phyloP scores from a whole-genome alignment of 92 coral and sea anemone species.

The Epizoanthus scotinus region DNA sequence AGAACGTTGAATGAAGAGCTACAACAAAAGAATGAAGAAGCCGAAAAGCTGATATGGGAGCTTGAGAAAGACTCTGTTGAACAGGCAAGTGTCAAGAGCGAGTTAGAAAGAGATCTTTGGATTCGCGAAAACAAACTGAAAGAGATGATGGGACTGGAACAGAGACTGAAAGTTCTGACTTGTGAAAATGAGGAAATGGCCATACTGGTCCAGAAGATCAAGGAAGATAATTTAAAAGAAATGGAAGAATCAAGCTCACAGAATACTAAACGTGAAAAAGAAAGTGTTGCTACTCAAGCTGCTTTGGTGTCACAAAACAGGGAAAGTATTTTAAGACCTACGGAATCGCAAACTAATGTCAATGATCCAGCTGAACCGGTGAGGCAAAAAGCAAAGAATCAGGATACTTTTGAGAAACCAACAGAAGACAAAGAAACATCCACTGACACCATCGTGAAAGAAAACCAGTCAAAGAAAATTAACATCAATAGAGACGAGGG shows the following conservation, averaged over 20 bases:
- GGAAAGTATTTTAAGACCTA: background rate
- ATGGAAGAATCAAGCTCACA: background rate
- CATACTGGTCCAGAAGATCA: slow-evolving; percentile 29
- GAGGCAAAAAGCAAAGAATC: background rate
- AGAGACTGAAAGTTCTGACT: slow-evolving; percentile 49
- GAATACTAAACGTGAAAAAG: background rate
- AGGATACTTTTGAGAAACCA: background rate
- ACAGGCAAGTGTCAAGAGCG: slow-evolving; percentile 68
- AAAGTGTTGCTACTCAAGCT: slow-evolving; percentile 7
- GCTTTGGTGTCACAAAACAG: no score
- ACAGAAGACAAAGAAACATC: background rate
- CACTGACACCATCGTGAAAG: background rate
- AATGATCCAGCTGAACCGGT: background rate
- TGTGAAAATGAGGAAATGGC: slow-evolving; percentile 64
- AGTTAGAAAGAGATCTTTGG: slow-evolving; percentile 52
- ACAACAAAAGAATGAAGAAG: slow-evolving; percentile 64
- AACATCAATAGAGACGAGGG: background rate
- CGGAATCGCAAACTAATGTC: background rate
- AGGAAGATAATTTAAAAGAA: slow-evolving; percentile 40
- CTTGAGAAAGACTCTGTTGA: slow-evolving; percentile 79
- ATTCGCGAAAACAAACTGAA: slow-evolving; percentile 51
- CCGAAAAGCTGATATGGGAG: slow-evolving; percentile 76
- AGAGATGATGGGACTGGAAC: slow-evolving; percentile 43
- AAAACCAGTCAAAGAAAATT: background rate
- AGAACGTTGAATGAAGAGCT: slow-evolving; percentile 52